Evolutionary conservation across 2,797 vertebrate species (phyloP).

Genomic region (Gambusia yucatana): DNA sequence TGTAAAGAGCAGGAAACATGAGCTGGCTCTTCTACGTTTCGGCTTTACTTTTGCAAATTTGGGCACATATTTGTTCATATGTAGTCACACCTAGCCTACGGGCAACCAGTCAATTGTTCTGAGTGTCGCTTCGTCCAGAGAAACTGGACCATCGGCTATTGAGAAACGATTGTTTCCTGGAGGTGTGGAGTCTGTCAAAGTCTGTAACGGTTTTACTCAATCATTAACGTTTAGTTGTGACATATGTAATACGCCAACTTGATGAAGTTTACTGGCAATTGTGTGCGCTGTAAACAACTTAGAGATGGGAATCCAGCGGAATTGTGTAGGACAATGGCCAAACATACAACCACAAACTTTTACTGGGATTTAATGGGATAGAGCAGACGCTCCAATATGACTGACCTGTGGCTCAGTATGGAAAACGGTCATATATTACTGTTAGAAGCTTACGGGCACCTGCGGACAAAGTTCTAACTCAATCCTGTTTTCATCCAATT

Average conservation of each 20-base stretch:
- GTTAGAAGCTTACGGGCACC: background rate
- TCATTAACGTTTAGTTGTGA: background rate
- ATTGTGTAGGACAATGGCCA: background rate
- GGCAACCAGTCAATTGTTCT: background rate
- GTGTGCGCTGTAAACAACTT: background rate
- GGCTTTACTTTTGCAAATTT: background rate
- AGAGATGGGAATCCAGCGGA: background rate
- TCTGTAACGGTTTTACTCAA: background rate
- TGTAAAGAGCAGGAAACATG: constrained; percentile 13
- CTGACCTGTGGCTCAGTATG: background rate
- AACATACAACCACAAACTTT: background rate
- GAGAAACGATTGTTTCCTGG: background rate
- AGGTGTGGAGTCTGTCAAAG: background rate
- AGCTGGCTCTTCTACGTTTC: background rate
- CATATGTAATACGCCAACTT: background rate
- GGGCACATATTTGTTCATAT: background rate
- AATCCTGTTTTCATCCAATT: background rate
- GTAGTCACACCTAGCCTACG: background rate
- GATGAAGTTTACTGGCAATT: background rate
- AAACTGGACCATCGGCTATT: background rate
- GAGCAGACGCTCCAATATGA: background rate
- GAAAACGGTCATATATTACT: background rate
- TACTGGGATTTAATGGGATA: background rate
- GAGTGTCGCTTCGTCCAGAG: background rate
- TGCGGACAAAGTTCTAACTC: background rate